Conservation (phyloP, 2,888 invertebrate genomes). For the Agrochola lychnidis region DNA sequence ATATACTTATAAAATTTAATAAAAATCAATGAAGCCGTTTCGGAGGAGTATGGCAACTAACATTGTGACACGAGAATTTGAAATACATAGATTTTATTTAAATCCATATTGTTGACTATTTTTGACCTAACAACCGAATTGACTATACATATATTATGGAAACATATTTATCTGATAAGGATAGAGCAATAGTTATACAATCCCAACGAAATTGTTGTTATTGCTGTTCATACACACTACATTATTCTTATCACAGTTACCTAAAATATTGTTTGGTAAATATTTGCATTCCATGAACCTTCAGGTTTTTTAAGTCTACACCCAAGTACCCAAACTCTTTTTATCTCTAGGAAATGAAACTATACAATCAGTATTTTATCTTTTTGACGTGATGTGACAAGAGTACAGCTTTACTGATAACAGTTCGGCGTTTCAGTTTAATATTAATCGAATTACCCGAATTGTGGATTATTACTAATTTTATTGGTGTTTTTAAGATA, state of each 20-base stretch:
- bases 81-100: neutral
- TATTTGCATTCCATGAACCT: conserved; percentile 39
- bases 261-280: conserved; percentile 40
- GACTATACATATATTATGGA: neutral
- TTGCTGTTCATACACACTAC: conserved; percentile 8
- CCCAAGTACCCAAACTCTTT: conserved; percentile 29
- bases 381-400: conserved; percentile 62
- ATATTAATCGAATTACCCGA: conserved; percentile 37
- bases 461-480: conserved; percentile 52
- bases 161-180: conserved; percentile 24
- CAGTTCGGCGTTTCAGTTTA: conserved; percentile 37
- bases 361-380: conserved; percentile 59
- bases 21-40: too few relatives aligned
- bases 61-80: too few relatives aligned
- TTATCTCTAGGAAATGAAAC: conserved; percentile 52
- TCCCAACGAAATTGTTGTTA: conserved; percentile 6
- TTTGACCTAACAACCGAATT: conserved; percentile 12
- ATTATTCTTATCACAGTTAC: conserved; percentile 37
- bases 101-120: neutral
- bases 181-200: conserved; percentile 10
- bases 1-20: too few relatives aligned
- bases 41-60: too few relatives aligned
- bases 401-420: conserved; percentile 56
- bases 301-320: conserved; percentile 14
- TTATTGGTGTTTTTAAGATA: conserved; percentile 49